Evolutionary conservation across 2,113 vertebrate species (phyloP).

Genomic region (Vireo altiloquus): DNA sequence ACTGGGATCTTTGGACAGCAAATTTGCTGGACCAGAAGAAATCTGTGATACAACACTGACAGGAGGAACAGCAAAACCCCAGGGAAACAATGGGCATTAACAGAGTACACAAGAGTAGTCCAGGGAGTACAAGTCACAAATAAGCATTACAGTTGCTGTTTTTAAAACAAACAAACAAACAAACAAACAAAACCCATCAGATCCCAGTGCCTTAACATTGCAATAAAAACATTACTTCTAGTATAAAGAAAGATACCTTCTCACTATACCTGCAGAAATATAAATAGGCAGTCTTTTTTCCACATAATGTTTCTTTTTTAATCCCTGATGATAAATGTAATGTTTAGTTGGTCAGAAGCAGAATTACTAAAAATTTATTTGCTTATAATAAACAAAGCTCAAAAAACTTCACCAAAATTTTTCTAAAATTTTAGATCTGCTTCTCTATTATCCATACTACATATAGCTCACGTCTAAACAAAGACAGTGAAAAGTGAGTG

Average conservation of each 20-base stretch:
- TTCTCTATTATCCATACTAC: neutral
- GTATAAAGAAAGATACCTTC: neutral
- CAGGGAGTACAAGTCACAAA: neutral
- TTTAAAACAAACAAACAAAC: neutral
- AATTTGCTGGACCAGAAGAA: neutral
- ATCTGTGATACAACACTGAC: neutral
- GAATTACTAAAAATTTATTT: neutral
- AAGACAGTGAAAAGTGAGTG: neutral
- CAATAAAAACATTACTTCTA: neutral
- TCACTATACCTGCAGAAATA: neutral
- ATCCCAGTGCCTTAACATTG: neutral
- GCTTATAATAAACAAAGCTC: neutral
- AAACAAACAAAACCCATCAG: neutral
- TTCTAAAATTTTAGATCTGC: neutral
- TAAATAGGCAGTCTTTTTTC: neutral
- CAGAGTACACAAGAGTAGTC: neutral
- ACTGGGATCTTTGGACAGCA: accelerated
- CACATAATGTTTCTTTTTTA: neutral
- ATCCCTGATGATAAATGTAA: neutral
- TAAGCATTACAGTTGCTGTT: neutral
- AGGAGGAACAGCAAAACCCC: neutral
- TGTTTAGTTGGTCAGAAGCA: neutral
- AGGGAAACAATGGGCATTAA: neutral
- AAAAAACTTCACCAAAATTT: neutral
- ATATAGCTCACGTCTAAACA: neutral